These are phyloP conservation scores for Garra rufa DNA, from an alignment of 2,113 vertebrate species.

Conservation along the genomic window DNA sequence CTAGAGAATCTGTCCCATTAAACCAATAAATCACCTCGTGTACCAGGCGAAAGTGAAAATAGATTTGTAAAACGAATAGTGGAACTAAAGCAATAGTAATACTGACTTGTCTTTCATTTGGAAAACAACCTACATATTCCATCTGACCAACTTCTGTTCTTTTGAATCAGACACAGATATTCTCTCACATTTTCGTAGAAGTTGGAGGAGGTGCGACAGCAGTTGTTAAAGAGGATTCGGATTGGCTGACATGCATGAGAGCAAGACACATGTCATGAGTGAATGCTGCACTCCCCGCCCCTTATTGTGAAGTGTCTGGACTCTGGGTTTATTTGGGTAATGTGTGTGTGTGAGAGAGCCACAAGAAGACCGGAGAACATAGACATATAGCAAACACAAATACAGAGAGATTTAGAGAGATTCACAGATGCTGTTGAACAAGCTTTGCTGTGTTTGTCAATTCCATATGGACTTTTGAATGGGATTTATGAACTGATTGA, in stretches of 20 bases:
- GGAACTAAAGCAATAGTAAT: slow-evolving; percentile 37
- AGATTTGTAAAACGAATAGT: background rate
- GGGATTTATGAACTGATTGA: slow-evolving; percentile 35
- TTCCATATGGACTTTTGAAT: slow-evolving; percentile 53
- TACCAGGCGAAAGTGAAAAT: slow-evolving; percentile 15
- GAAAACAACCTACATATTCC: background rate
- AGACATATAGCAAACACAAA: background rate
- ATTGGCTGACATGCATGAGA: slow-evolving; percentile 54
- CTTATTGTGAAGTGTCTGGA: slow-evolving; percentile 58
- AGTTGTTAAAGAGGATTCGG: background rate
- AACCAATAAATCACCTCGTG: slow-evolving; percentile 42
- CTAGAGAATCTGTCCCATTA: slow-evolving; percentile 59
- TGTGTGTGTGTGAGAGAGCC: slow-evolving; percentile 58
- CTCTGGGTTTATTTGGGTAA: slow-evolving; percentile 64
- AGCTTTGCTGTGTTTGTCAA: slow-evolving; percentile 20
- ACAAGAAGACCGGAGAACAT: background rate
- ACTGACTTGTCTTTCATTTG: background rate
- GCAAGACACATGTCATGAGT: slow-evolving; percentile 47
- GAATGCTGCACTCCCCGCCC: slow-evolving; percentile 48
- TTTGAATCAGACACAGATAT: background rate
- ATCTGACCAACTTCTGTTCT: slow-evolving; percentile 55
- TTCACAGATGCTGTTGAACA: background rate
- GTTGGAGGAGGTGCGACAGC: background rate
- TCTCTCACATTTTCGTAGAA: background rate
- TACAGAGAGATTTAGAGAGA: background rate